phyloP scores from a whole-genome alignment of 2,113 vertebrate species.

The Conger conger region DNA sequence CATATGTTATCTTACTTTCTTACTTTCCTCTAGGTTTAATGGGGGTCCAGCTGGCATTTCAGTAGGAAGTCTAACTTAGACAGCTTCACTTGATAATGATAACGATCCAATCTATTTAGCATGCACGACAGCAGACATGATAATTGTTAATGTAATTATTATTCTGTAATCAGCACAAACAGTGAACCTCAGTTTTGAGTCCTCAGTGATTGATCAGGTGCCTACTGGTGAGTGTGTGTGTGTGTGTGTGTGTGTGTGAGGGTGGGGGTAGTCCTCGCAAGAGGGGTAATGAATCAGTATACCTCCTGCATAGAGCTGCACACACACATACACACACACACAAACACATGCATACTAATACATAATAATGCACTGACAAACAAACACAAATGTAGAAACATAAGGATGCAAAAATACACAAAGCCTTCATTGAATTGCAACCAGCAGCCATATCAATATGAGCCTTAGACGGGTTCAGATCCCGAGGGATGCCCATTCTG shows the following conservation, averaged over 20 bases:
- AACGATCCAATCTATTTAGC: neutral
- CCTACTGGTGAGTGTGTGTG: neutral
- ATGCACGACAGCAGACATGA: neutral
- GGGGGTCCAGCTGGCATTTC: neutral
- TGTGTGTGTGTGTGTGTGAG: neutral
- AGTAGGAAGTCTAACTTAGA: neutral
- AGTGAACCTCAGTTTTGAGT: neutral
- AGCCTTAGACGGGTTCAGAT: neutral
- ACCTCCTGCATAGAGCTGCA: slow-evolving; percentile 22
- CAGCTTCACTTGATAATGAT: neutral
- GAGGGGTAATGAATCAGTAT: neutral
- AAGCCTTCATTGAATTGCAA: neutral
- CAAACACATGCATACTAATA: neutral
- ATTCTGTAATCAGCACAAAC: neutral
- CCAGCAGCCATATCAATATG: neutral
- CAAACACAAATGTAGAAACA: neutral
- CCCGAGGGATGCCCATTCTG: neutral
- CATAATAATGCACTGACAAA: neutral
- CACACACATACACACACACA: neutral
- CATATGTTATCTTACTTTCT: neutral
- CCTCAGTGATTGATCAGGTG: neutral
- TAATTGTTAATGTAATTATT: neutral
- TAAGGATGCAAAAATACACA: neutral
- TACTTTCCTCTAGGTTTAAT: neutral
- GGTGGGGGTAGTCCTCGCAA: neutral